Evolutionary conservation across 2,113 vertebrate genomes (phyloP).

Genomic region (Paracanthobrama guichenoti): DNA sequence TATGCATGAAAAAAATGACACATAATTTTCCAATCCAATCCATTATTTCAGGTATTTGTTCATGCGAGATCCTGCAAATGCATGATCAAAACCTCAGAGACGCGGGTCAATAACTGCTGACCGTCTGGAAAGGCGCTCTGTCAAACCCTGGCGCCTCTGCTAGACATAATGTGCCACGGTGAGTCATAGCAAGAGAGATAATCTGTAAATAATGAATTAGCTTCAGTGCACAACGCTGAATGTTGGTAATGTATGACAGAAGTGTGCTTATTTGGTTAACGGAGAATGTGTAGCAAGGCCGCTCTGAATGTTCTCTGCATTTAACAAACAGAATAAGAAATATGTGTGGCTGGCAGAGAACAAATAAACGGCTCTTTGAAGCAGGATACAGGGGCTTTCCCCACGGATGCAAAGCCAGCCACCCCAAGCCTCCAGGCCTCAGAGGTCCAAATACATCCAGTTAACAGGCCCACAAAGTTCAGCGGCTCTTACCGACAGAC

Average conservation of each 20-base stretch:
- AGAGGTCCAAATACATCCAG: slow-evolving; percentile 59
- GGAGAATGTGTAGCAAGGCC: slow-evolving; percentile 14
- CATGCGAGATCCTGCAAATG: slow-evolving; percentile 53
- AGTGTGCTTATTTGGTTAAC: slow-evolving; percentile 33
- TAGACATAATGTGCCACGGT: slow-evolving; percentile 59
- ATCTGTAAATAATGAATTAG: slow-evolving; percentile 63
- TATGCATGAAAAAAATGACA: neutral
- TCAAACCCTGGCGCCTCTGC: slow-evolving; percentile 60
- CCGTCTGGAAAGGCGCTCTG: slow-evolving; percentile 56
- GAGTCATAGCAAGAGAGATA: slow-evolving; percentile 61
- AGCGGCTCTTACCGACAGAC: slow-evolving; percentile 57
- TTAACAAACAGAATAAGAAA: slow-evolving; percentile 38
- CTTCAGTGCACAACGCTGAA: slow-evolving; percentile 45
- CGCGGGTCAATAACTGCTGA: slow-evolving; percentile 58
- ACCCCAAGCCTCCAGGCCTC: slow-evolving; percentile 52
- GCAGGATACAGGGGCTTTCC: slow-evolving; percentile 56
- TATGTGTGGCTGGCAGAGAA: slow-evolving; percentile 27
- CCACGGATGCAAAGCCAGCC: slow-evolving; percentile 47
- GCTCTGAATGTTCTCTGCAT: slow-evolving; percentile 15
- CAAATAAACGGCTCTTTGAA: slow-evolving; percentile 50
- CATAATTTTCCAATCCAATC: slow-evolving; percentile 5
- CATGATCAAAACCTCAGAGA: slow-evolving; percentile 59
- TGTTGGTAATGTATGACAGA: slow-evolving; percentile 48
- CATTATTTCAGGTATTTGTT: slow-evolving; percentile 19
- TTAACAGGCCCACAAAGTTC: slow-evolving; percentile 57